Evolutionary conservation across 2,888 invertebrate genomes (phyloP), one percentile per base, ranked within the genome.

Genomic region (Scaptomyza tumidula): DNA sequence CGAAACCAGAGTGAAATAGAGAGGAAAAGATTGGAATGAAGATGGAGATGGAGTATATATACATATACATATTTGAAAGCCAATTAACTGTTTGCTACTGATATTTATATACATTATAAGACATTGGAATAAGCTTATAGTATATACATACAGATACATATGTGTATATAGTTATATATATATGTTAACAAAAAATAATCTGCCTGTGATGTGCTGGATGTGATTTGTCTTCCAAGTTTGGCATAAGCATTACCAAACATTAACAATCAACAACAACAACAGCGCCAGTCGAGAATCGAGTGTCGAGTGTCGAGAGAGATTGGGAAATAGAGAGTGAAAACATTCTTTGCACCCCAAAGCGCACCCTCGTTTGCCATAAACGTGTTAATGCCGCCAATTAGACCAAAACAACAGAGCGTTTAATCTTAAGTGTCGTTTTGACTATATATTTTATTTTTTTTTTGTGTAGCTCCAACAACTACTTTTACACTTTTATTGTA

Each of bases 151-250:
- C 55, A 41, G 52, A 37, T 55, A 62, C 43, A 35, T 29, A 44
- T 24, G 37, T 19, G 24, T 43, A 33, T 58, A 52, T 24, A 24
- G 24, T 24, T 24, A 24, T 59, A 29, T 71, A 65, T 64, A 58
- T 58, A n/a, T n/a, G n/a, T n/a, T 68, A 75, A 58, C 24, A 35
- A 44, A 54, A 24, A 59, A 69, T 61, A 80, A 78, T 83, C 86
- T 83, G 87, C 83, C 83, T 83, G 83, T 83, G 83, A 83, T 83
- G 83, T 85, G 86, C 86, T 83, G 80, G 83, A 83, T 83, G 83
- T 83, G 83, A 83, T 87, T 82, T 85, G 83, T 83, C 83, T 83
- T 82, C 58, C 58, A 50, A 70, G 56, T 55, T 70, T 74, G 83
- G 82, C 80, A 68, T 54, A 63, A 45, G 70, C 65, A 65, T 56